phyloP scores from a whole-genome alignment of 2,113 vertebrate species.

The Turnix velox region DNA sequence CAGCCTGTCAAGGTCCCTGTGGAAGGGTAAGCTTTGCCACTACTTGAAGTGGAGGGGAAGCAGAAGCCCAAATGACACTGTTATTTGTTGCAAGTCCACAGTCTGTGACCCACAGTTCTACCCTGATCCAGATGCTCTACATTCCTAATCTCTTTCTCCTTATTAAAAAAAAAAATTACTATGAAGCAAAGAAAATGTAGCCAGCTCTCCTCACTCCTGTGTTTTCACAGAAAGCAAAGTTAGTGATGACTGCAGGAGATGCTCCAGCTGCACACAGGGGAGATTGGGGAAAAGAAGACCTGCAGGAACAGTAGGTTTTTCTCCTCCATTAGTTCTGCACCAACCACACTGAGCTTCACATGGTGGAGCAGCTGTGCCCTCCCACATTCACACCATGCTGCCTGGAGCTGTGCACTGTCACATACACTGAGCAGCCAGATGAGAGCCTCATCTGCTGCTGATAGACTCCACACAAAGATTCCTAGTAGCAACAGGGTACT shows the following conservation, averaged over 20 bases:
- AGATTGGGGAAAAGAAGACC: neutral
- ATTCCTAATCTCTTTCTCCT: neutral
- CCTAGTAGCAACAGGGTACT: neutral
- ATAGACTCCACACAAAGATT: neutral
- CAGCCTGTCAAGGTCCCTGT: too few relatives aligned
- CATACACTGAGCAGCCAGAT: neutral
- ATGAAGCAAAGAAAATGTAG: neutral
- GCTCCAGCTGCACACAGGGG: neutral
- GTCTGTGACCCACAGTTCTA: too few relatives aligned
- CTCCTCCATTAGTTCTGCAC: neutral
- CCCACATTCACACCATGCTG: neutral
- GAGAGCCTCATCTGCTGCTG: neutral
- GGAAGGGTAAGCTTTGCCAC: neutral
- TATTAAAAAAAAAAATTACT: neutral
- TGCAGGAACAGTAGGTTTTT: neutral
- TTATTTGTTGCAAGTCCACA: neutral
- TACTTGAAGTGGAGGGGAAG: neutral
- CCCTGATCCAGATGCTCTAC: rapidly evolving
- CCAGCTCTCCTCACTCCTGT: neutral
- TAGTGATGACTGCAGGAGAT: neutral
- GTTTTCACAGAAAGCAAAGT: neutral
- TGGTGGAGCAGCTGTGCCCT: neutral
- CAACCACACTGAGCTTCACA: neutral
- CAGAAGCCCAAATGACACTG: neutral
- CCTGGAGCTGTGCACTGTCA: neutral